These are phyloP conservation scores for Lithosia quadra DNA, from an alignment of 2,888 invertebrate genomes.

Conservation along the genomic window DNA sequence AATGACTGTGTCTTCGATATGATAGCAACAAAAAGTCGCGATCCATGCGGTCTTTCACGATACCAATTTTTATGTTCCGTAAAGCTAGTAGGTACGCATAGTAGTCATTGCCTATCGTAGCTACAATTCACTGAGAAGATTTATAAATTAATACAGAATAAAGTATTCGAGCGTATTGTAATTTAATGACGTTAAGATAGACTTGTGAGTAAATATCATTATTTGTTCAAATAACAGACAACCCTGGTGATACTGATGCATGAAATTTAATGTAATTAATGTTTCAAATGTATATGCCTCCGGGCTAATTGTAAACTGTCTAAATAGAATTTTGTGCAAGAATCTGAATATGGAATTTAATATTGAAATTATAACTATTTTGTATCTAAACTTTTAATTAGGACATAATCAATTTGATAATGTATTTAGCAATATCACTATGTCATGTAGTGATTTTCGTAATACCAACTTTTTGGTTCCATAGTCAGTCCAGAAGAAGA, in stretches of 20 bases:
- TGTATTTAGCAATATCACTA: too few species aligned
- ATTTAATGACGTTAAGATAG: neutral
- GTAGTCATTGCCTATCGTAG: neutral
- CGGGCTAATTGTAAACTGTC: conserved; percentile 5
- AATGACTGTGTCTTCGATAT: too few species aligned
- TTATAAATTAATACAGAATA: neutral
- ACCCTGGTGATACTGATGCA: conserved; percentile 8
- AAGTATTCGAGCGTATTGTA: neutral
- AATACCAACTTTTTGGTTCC: too few species aligned
- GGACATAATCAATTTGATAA: too few species aligned
- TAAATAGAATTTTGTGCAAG: conserved; percentile 1
- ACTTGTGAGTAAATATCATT: neutral
- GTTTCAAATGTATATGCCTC: conserved; percentile 11
- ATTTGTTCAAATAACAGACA: conserved; percentile 5
- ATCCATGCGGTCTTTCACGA: too few species aligned
- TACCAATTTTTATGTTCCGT: too few species aligned
- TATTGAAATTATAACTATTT: conserved; percentile 2
- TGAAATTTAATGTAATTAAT: conserved; percentile 11
- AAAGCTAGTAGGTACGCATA: too few species aligned
- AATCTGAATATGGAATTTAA: neutral
- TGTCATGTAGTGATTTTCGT: too few species aligned
- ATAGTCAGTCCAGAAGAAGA: too few species aligned
- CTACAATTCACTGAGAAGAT: neutral
- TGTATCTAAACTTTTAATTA: neutral
- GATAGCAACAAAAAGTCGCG: too few species aligned